phyloP scores from a whole-genome alignment of 2,113 vertebrate species.

The Dolichallabes microphthalmus region DNA sequence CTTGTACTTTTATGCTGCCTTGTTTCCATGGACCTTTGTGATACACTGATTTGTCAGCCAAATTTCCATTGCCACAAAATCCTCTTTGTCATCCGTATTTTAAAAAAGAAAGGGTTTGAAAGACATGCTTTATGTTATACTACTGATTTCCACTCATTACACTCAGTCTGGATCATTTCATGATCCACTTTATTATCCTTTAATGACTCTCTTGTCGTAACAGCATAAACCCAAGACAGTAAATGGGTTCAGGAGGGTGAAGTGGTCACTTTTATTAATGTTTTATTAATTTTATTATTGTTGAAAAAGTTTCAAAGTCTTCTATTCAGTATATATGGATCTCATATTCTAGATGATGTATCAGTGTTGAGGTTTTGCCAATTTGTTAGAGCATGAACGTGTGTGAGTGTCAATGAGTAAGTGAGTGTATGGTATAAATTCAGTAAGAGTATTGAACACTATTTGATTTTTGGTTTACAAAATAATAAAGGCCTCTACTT shows the following conservation, averaged over 20 bases:
- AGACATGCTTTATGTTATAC: neutral
- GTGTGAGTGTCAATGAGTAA: neutral
- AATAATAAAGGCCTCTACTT: neutral
- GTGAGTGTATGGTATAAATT: neutral
- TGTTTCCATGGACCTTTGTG: neutral
- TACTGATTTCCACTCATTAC: neutral
- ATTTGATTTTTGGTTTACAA: neutral
- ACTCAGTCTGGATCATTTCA: neutral
- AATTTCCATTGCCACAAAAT: neutral
- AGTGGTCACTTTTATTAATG: neutral
- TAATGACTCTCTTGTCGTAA: neutral
- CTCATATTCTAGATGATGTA: neutral
- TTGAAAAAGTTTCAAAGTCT: no score
- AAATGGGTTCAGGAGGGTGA: neutral
- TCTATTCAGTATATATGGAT: neutral
- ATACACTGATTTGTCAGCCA: neutral
- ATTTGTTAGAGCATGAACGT: neutral
- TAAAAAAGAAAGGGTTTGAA: neutral
- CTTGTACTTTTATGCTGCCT: neutral
- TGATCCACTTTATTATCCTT: neutral
- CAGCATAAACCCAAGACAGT: neutral
- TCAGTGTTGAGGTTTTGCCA: neutral
- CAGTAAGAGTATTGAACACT: neutral
- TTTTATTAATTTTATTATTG: no score
- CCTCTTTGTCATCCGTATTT: neutral